Conservation (phyloP, 2,797 vertebrate genomes). For the Hydrocynus forskahlii region DNA sequence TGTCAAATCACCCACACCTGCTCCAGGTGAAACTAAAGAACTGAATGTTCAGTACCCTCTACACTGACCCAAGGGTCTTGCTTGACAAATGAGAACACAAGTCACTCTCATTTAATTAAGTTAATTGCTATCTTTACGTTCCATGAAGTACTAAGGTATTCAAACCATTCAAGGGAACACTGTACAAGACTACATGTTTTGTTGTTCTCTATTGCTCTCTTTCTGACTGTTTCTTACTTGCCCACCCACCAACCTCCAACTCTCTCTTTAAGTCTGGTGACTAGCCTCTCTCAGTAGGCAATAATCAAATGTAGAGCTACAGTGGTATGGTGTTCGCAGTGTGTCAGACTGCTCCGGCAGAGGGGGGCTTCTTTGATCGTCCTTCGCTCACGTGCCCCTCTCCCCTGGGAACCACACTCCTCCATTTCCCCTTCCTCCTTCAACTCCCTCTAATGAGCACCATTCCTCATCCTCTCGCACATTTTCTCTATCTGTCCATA, state of each 20-base stretch:
- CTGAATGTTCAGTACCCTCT: neutral
- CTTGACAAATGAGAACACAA: slow-evolving; percentile 12
- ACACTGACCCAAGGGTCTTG: neutral
- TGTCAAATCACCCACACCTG: too few species aligned
- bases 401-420: slow-evolving; percentile 54
- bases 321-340: slow-evolving; percentile 39
- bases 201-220: neutral
- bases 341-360: slow-evolving; percentile 40
- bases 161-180: neutral
- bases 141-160: neutral
- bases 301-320: slow-evolving; percentile 53
- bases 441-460: slow-evolving; percentile 46
- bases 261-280: slow-evolving; percentile 20
- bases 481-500: slow-evolving; percentile 21
- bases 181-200: neutral
- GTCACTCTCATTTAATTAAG: neutral
- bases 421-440: slow-evolving; percentile 46
- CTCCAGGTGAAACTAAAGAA: neutral
- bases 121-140: neutral
- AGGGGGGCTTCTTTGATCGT: slow-evolving; percentile 51
- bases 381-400: slow-evolving; percentile 37
- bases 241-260: neutral
- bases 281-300: slow-evolving; percentile 42
- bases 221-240: neutral
- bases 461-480: slow-evolving; percentile 45